Evolutionary conservation across 2,797 vertebrate species (phyloP).

Genomic region (Pelobates cultripes): DNA sequence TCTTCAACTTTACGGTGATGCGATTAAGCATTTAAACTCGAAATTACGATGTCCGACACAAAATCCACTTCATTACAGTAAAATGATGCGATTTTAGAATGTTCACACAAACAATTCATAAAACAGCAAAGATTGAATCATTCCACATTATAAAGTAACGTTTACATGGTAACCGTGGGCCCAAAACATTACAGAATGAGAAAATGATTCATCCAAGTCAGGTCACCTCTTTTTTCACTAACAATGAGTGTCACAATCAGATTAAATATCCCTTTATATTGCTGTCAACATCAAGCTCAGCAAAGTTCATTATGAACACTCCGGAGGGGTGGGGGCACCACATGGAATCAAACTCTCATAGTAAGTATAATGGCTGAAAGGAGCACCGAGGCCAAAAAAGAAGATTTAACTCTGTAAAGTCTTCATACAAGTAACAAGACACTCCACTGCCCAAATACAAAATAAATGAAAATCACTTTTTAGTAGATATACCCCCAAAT

Average conservation of each 20-base stretch:
- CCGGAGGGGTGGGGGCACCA: background rate
- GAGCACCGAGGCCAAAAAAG: too few species aligned
- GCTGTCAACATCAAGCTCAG: background rate
- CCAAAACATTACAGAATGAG: background rate
- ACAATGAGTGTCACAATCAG: background rate
- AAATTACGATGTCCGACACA: too few species aligned
- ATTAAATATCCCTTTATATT: background rate
- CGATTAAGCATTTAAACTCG: too few species aligned
- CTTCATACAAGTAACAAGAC: too few species aligned
- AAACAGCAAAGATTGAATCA: background rate
- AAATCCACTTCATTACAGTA: too few species aligned
- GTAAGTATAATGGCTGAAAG: too few species aligned
- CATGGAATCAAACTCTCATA: background rate
- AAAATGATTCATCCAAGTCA: background rate
- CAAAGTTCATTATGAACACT: background rate
- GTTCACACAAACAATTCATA: background rate
- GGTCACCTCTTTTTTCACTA: conserved; percentile 1
- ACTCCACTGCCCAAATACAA: too few species aligned
- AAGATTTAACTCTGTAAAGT: too few species aligned
- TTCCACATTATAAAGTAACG: background rate
- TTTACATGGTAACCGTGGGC: background rate
- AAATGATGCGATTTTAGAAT: background rate
- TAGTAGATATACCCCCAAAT: too few species aligned
- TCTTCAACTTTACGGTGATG: too few species aligned
- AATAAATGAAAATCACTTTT: too few species aligned